Conservation (phyloP, 1,140 invertebrate genomes). For the Telenomus remus region DNA sequence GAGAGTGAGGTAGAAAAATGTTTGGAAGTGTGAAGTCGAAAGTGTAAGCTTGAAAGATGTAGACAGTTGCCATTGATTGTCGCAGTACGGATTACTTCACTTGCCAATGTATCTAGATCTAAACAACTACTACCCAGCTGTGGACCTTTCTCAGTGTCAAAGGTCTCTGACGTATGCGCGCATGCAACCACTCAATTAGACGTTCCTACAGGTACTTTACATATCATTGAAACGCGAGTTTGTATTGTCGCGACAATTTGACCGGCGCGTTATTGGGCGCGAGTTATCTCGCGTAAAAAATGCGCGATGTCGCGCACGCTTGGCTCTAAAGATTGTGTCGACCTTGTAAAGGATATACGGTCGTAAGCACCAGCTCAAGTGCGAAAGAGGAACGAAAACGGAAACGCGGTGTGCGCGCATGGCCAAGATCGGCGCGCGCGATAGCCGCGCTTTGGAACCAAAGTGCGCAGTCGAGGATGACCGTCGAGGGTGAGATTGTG, state of each 20-base stretch:
- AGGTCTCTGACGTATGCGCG: slow-evolving; percentile 72
- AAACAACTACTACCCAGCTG: slow-evolving; percentile 70
- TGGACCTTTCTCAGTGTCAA: slow-evolving; percentile 75
- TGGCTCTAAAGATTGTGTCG: slow-evolving; percentile 58
- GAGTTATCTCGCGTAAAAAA: slow-evolving; percentile 12
- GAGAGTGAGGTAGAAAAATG: background rate
- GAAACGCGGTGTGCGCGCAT: slow-evolving; percentile 62
- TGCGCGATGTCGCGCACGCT: slow-evolving; percentile 53
- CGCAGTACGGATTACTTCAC: slow-evolving; percentile 43
- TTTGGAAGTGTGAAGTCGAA: background rate
- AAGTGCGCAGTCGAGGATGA: slow-evolving; percentile 63
- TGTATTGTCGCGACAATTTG: too few relatives aligned
- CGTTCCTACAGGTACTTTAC: slow-evolving; percentile 67
- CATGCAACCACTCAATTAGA: slow-evolving; percentile 66
- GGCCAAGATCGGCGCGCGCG: slow-evolving; percentile 57
- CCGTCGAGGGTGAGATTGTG: slow-evolving; percentile 50
- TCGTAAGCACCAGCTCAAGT: slow-evolving; percentile 62
- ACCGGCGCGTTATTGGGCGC: background rate
- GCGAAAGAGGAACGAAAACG: slow-evolving; percentile 63
- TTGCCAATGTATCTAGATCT: slow-evolving; percentile 49
- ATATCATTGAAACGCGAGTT: slow-evolving; percentile 11
- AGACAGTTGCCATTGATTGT: slow-evolving; percentile 32
- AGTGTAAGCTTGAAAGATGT: too few relatives aligned
- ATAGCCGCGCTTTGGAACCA: slow-evolving; percentile 58
- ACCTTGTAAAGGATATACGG: slow-evolving; percentile 64